Evolutionary conservation across 2,113 vertebrate genomes (phyloP), one percentile per base, ranked within the genome.

Genomic region (Brachyhypopomus occidentalis): DNA sequence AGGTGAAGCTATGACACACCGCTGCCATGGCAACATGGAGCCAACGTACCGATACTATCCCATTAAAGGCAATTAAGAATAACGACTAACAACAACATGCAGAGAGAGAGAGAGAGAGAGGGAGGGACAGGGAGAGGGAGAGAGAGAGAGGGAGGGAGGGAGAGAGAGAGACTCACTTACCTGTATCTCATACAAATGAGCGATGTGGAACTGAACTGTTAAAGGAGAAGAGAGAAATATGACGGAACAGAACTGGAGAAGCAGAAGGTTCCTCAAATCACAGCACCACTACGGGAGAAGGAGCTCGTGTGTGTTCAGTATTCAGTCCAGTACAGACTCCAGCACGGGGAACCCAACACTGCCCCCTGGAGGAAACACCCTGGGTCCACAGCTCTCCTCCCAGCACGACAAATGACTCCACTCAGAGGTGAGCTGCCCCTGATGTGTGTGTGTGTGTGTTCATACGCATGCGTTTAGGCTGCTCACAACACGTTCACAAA

Each of bases 171-270:
- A 34, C 41, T 14, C 8, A 62, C 79, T 81, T 77, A 84, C 83
- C 83, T 84, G 83, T 36, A 84, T 84, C 71, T 84, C 83, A 77
- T 84, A 98, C 89, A 99, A 94, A 94, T 99, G 98, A 92, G 97
- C 98, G 85, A 99, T 97, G 94, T 99, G 98, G 94, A 99, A 99
- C 87, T 97, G 96, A 95, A 99, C 97, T 99, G 95, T 72, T 92
- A 90, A 55, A 19, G 16, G 11, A 55, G 71, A 56, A 63, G 3
- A 36, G 20, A 77, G 16, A 36, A 41, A 72, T 20, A 77, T 3
- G 62, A 34, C 55, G 2, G 27, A 63, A 79, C 16, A 38, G 69
- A 22, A 64, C 48, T 12, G 20, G 77, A 14, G 25, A 38, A 6
- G 23, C 55, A 60, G 19, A 8, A 27, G 16, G 30, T 11, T 17